Base-by-base conservation (phyloP, 2,113 vertebrate species). In the Istiophorus platypterus region DNA sequence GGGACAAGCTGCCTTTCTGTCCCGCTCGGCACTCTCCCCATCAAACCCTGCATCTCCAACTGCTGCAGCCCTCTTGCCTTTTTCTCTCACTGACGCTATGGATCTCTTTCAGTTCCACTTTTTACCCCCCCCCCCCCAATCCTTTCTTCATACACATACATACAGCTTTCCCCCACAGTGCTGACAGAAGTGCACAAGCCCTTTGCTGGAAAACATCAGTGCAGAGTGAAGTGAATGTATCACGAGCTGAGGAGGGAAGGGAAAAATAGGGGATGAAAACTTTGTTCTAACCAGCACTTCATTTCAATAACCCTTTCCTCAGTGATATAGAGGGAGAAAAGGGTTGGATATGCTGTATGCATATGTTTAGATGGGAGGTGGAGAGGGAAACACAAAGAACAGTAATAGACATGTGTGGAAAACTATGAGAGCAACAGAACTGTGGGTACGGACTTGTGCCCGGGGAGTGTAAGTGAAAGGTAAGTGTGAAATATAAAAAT, bases 161-260 rank as follows among this genome's bases (percentile, higher is more conserved):
- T 26, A 64, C 39, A 67, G 29, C 80, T 69, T 78, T 47, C 72
- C 64, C 63, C 77, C 85, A 64, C 76, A 54, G 78, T 58, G 63
- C 81, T 84, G 81, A 86, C 41, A 81, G 80, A 78, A 65, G 77
- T 52, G 39, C 80, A 78, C 41, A 76, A 34, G 73, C 89, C 83
- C 81, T 85, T 82, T 87, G 83, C 80, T 89, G 76, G 73, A 85
- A 85, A 84, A 85, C 83, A 85, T 80, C 79, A 84, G 74, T 75
- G 78, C 71, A 63, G 54, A 69, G 78, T 42, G 52, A 66, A 84
- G 51, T 76, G 63, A 62, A 75, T 78, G 72, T 81, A 80, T 81
- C 22, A 66, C 70, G 66, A 82, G 63, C 87, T 54, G 49, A 76
- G 78, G 34, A 80, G 72, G 64, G 39, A 64, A 49, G 37, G 58